Evolutionary conservation across 2,797 vertebrate genomes (phyloP).

Genomic region (Sebastes itinus): DNA sequence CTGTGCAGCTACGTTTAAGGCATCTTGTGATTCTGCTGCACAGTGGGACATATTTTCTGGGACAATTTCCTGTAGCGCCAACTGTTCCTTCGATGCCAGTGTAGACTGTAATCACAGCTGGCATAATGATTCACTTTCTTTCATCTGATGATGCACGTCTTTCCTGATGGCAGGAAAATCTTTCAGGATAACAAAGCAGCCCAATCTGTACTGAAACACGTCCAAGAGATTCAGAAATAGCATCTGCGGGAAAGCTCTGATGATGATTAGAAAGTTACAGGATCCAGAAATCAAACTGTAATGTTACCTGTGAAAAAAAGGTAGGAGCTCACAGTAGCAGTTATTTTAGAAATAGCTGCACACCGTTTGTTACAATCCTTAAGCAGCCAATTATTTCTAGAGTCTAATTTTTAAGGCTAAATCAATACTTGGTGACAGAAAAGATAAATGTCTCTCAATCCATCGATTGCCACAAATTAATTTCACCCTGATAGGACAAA

Average conservation of each 20-base stretch:
- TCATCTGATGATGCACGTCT: slow-evolving; percentile 14
- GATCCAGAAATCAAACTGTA: not conserved
- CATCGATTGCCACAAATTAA: not conserved
- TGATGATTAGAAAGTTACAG: not conserved
- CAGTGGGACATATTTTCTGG: not conserved
- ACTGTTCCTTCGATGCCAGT: not conserved
- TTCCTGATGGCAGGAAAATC: slow-evolving; percentile 8
- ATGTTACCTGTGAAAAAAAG: not conserved
- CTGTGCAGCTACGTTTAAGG: not conserved
- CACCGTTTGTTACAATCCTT: not conserved
- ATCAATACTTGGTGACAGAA: not conserved
- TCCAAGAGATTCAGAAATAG: slow-evolving; percentile 7
- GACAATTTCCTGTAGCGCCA: slow-evolving; percentile 8
- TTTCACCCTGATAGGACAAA: not conserved
- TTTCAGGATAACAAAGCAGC: slow-evolving; percentile 1
- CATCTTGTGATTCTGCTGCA: not conserved
- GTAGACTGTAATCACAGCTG: slow-evolving; percentile 39
- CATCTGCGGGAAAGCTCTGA: not conserved
- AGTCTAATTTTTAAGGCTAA: not conserved
- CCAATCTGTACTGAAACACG: not conserved
- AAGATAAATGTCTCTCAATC: not conserved
- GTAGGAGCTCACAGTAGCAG: not conserved
- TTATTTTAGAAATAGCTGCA: not conserved
- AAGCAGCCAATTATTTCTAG: not conserved
- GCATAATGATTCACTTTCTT: slow-evolving; percentile 14